Conservation (phyloP, 2,113 vertebrate species). For the Recurvirostra avosetta region DNA sequence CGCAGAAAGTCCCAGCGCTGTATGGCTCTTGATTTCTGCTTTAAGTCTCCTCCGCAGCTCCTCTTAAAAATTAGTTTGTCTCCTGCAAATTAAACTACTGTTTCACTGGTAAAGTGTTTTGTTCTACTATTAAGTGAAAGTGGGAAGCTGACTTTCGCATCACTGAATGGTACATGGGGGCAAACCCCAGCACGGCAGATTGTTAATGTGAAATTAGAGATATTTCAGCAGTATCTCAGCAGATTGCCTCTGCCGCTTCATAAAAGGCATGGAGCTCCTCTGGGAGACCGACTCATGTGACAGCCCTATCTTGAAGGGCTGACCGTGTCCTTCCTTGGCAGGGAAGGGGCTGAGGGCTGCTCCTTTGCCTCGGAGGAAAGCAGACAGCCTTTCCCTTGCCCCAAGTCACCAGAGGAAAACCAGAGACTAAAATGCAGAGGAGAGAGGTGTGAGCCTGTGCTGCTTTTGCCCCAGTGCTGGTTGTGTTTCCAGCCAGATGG, state of each 20-base stretch:
- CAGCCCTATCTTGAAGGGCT: not conserved
- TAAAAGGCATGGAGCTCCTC: not conserved
- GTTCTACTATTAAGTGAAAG: not conserved
- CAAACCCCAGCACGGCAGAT: not conserved
- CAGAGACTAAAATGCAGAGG: not conserved
- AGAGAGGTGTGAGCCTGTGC: not conserved
- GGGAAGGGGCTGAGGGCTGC: not conserved
- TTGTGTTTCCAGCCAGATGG: not conserved
- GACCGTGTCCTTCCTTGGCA: not conserved
- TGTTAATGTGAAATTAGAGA: constrained; percentile 8
- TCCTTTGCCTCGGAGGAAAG: not conserved
- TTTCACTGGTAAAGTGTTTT: not conserved
- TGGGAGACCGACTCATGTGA: not conserved
- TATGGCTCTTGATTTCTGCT: not conserved
- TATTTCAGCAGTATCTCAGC: not conserved
- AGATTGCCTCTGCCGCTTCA: not conserved
- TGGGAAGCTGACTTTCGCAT: not conserved
- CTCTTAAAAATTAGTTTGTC: not conserved
- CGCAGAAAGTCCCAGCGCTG: rapidly evolving
- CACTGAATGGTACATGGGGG: not conserved
- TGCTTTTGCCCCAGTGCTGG: not conserved
- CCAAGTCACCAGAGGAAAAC: not conserved
- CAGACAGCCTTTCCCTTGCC: not conserved
- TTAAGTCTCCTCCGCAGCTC: not conserved
- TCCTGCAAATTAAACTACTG: not conserved